Conservation (phyloP, 1,140 invertebrate species). For the Berghia stephanieae region DNA sequence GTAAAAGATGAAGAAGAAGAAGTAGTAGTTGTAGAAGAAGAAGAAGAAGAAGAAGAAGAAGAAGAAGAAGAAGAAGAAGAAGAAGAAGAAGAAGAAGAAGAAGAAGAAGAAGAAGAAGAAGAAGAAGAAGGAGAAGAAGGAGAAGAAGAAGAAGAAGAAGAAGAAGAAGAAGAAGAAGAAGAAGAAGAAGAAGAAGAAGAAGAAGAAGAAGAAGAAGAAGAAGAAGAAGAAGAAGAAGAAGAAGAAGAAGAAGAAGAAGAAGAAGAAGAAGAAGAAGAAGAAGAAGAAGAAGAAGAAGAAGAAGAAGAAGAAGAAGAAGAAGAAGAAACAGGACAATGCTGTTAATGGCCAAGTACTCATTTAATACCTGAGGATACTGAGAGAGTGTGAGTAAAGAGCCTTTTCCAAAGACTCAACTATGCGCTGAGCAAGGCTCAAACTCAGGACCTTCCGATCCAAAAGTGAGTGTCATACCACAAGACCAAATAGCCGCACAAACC, state of each 20-base stretch:
- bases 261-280: not conserved
- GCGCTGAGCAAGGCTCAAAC: no score
- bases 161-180: constrained; percentile 8
- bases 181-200: not conserved
- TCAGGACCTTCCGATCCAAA: no score
- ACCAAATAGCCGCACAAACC: no score
- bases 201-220: not conserved
- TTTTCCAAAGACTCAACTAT: no score
- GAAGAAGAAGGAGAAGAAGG: constrained; percentile 22
- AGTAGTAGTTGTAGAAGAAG: not conserved
- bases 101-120: constrained; percentile 20
- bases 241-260: no score
- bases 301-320: no score
- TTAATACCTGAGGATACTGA: no score
- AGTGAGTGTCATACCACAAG: no score
- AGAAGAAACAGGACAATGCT: not conserved
- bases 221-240: no score
- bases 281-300: constrained; percentile 22
- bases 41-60: not conserved
- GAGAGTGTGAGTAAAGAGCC: no score
- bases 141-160: constrained; percentile 15
- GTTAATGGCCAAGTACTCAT: no score
- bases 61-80: not conserved
- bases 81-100: constrained; percentile 24
- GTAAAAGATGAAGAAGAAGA: constrained; percentile 2